A percentile compares a stretch with the other conserved stretches of the same genome.
Evolutionary conservation across 1,140 invertebrate genomes (phyloP).

Genomic region (Caerostris extrusa): DNA sequence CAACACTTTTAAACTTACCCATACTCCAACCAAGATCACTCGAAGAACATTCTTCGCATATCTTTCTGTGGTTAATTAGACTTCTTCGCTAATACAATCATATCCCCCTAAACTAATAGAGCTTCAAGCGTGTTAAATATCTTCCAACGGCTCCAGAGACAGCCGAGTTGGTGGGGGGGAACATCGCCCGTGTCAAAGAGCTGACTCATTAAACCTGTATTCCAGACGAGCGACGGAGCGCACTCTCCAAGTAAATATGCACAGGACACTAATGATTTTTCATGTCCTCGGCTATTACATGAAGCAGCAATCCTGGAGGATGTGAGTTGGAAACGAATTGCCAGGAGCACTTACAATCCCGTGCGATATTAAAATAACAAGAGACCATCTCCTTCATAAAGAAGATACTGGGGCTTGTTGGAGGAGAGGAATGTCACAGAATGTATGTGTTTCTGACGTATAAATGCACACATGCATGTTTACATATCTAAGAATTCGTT

Average conservation of each 20-base stretch:
- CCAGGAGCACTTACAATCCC: neutral
- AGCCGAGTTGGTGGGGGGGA: neutral
- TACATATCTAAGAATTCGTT: no score
- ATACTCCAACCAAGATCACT: no score
- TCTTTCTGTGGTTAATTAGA: neutral
- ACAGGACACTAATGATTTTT: constrained; percentile 18
- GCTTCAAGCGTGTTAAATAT: neutral
- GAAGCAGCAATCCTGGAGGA: neutral
- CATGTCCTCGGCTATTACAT: constrained; percentile 14
- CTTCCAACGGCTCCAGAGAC: neutral
- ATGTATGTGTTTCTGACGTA: neutral
- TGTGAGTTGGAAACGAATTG: constrained; percentile 1
- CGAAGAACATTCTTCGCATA: no score
- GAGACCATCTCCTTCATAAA: neutral
- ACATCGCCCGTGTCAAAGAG: constrained; percentile 25
- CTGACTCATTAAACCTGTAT: constrained; percentile 21
- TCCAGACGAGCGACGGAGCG: neutral
- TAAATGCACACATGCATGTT: neutral
- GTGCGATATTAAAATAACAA: constrained; percentile 1
- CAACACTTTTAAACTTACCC: no score
- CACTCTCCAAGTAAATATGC: constrained; percentile 4
- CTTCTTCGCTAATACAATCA: constrained; percentile 14
- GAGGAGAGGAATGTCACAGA: neutral
- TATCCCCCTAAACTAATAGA: constrained; percentile 14
- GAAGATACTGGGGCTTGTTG: neutral